Evolutionary conservation across 1,140 invertebrate genomes (phyloP).

Genomic region (Neodiprion virginianus): DNA sequence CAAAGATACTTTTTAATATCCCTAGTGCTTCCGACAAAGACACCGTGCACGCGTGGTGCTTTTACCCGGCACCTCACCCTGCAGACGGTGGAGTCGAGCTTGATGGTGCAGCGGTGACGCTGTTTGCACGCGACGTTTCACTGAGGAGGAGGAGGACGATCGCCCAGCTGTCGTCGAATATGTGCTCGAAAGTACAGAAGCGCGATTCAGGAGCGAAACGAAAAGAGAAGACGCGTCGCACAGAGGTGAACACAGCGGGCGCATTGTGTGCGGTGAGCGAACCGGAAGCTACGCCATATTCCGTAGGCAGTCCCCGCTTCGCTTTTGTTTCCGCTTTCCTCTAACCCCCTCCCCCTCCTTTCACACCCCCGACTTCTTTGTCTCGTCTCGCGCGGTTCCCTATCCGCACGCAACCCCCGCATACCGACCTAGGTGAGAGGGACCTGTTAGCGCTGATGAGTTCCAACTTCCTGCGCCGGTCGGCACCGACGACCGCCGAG

Average conservation of each 20-base stretch:
- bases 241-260: conserved; percentile 55
- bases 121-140: no score
- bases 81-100: no score
- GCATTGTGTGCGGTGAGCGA: conserved; percentile 62
- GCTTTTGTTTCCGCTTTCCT: conserved; percentile 60
- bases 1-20: neutral
- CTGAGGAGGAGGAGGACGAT: neutral
- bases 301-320: conserved; percentile 49
- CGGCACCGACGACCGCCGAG: neutral
- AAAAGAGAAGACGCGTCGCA: conserved; percentile 23
- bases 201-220: neutral
- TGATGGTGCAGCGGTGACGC: no score
- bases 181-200: conserved; percentile 3
- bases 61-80: neutral
- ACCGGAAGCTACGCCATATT: conserved; percentile 61
- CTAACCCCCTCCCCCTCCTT: conserved; percentile 28
- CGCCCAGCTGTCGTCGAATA: conserved; percentile 4
- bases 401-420: no score
- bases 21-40: neutral
- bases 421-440: neutral
- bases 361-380: neutral
- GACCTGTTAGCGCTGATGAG: conserved; percentile 5
- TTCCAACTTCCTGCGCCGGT: neutral
- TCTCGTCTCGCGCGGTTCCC: neutral
- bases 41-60: neutral